Base-by-base conservation (phyloP, 2,113 vertebrate genomes). In the Peucedramus taeniatus region DNA sequence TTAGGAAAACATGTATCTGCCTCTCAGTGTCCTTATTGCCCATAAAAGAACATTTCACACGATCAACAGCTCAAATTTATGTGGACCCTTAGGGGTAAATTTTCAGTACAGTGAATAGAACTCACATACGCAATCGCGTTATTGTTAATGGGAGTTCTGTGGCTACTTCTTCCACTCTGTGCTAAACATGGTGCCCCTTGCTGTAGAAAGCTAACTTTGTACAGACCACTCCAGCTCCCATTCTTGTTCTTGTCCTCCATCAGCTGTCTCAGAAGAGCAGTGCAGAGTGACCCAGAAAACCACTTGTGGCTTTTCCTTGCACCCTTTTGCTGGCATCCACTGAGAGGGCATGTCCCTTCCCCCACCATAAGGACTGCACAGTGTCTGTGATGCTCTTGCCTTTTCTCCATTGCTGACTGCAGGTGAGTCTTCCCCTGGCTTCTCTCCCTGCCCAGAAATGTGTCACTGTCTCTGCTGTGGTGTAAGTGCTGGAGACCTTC, bases 41-140 rank as follows among this genome's bases (percentile, higher is more conserved):
- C 90, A 94, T 97, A 97, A 97, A 98, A 97, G 94, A 97, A 96
- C 97, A 97, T 98, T 98, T 97, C 97, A 96, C 90, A 91, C 0
- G 91, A 96, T 97, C 98, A 98, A 96, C 94, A 94, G 93, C 95
- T 97, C 93, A 90, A 97, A 98, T 98, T 98, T 97, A 98, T 98
- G 97, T 95, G 94, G 65, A 94, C 94, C 96, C 97, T 97, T 93
- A 97, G 96, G 97, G 97, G 92, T 94, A 95, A 96, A 97, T 96
- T 96, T 98, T 96, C 88, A 95, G 80, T 83, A 49, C 89, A 92
- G 93, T 92, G 97, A 96, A 94, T 79, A 85, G 76, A 97, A 76
- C 81, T 88, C 96, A 88, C 87, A 97, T 78, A 96, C 2, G 83
- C 96, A 96, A 78, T 96, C 45, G 6, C 24, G 35, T 95, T 96